Evolutionary conservation across 2,888 invertebrate species (phyloP).

Genomic region (Drosophila dives): DNA sequence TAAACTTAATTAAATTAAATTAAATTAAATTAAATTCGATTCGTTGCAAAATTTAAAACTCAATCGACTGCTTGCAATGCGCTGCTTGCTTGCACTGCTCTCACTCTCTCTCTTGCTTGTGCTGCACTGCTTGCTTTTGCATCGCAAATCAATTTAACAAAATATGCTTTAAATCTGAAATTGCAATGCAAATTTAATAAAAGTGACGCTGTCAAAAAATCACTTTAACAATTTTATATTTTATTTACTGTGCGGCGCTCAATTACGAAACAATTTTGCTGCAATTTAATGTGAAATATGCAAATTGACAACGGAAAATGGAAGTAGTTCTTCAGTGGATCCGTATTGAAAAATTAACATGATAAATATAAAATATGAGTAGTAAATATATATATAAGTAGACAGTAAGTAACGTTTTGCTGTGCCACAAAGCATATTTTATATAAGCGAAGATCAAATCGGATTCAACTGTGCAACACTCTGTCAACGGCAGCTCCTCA

Average conservation of each 20-base stretch:
- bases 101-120: background rate
- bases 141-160: background rate
- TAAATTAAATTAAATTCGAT: background rate
- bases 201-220: background rate
- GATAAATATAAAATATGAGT: constrained; percentile 18
- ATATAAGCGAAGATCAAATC: constrained; percentile 26
- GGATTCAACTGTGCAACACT: background rate
- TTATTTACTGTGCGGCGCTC: constrained; percentile 4
- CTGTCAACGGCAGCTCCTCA: constrained; percentile 8
- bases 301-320: constrained; percentile 42
- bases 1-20: background rate
- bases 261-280: constrained; percentile 41
- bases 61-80: background rate
- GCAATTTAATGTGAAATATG: constrained; percentile 62
- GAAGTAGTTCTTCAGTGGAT: constrained; percentile 4
- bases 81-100: background rate
- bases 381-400: too few species aligned
- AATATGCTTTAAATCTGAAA: background rate
- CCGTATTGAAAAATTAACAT: constrained; percentile 44
- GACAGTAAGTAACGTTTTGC: constrained; percentile 11
- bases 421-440: background rate
- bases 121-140: background rate
- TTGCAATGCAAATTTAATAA: background rate
- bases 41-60: too few species aligned
- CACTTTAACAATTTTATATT: background rate